phyloP scores from a whole-genome alignment of 2,797 vertebrate genomes.

The Phalloptychus januarius region DNA sequence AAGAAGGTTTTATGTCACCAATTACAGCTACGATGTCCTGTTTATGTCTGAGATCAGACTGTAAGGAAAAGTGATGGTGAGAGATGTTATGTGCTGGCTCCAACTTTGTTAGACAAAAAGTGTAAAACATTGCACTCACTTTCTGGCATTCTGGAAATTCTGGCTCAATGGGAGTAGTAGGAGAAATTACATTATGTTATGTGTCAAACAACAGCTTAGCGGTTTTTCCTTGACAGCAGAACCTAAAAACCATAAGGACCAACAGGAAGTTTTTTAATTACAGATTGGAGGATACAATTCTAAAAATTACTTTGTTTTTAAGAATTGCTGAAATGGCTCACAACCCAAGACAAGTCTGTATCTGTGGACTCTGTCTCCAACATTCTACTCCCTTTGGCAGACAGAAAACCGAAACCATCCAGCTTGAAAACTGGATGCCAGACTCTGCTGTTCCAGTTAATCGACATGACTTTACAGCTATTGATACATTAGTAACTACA shows the following conservation, averaged over 20 bases:
- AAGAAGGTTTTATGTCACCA: background rate
- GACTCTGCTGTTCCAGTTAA: conserved; percentile 13
- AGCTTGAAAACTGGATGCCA: conserved; percentile 10
- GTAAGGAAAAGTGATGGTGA: background rate
- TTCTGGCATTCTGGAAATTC: background rate
- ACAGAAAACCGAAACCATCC: conserved; percentile 13
- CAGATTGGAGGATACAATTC: too few relatives aligned
- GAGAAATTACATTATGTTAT: background rate
- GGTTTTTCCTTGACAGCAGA: background rate
- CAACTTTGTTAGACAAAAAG: background rate
- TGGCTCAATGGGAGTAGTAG: background rate
- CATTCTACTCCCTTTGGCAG: conserved; percentile 3
- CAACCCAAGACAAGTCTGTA: background rate
- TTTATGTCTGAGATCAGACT: background rate
- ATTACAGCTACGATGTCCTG: background rate
- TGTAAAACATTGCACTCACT: background rate
- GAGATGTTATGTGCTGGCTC: background rate
- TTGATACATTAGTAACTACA: conserved; percentile 31
- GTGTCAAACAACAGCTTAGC: background rate
- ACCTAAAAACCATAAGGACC: background rate
- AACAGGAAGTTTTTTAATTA: conserved; percentile 9
- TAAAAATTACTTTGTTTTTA: conserved; percentile 9
- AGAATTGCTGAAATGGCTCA: conserved; percentile 1
- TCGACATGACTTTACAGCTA: background rate
- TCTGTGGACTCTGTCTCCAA: background rate